Percentiles rank a stretch among this genome's conserved stretches.
Conservation (phyloP, 1,140 invertebrate genomes). For the Penaeus japonicus region DNA sequence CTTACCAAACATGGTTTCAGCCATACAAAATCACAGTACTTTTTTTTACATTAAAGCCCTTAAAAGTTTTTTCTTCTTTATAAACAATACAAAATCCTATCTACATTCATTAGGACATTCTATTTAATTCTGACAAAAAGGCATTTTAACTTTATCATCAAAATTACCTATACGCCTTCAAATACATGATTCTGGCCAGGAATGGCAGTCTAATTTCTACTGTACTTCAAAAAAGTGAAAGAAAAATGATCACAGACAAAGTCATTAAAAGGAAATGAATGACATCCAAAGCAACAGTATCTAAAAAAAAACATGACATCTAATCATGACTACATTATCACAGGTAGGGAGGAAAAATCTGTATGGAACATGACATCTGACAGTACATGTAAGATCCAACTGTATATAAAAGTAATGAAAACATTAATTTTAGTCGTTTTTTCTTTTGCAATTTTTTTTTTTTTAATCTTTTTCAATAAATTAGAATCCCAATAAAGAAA, state of each 20-base stretch:
- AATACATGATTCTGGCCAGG: slow-evolving; percentile 16
- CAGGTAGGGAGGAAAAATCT: slow-evolving; percentile 38
- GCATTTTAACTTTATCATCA: slow-evolving; percentile 30
- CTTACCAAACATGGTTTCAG: slow-evolving; percentile 4
- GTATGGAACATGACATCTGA: not conserved
- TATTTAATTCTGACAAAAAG: slow-evolving; percentile 31
- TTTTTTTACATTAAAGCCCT: not conserved
- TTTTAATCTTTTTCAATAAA: not conserved
- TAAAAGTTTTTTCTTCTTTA: not conserved
- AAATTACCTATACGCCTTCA: slow-evolving; percentile 23
- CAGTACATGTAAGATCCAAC: slow-evolving; percentile 9
- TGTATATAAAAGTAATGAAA: slow-evolving; percentile 29
- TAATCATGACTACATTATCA: slow-evolving; percentile 39
- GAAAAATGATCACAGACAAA: slow-evolving; percentile 43
- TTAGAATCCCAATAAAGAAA: not conserved
- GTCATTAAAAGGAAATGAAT: slow-evolving; percentile 24
- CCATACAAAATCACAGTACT: slow-evolving; percentile 27
- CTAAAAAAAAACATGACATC: not conserved
- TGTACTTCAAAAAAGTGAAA: not conserved
- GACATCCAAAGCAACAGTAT: slow-evolving; percentile 39
- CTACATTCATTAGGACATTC: slow-evolving; percentile 36
- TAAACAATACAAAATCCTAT: slow-evolving; percentile 40
- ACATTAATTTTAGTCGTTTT: slow-evolving; percentile 18
- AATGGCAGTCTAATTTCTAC: not conserved
- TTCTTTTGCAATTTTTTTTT: slow-evolving; percentile 8